Evolutionary conservation across 2,797 vertebrate genomes (phyloP), one percentile per base, ranked within the genome.

Genomic region (Ambastaia sidthimunki): DNA sequence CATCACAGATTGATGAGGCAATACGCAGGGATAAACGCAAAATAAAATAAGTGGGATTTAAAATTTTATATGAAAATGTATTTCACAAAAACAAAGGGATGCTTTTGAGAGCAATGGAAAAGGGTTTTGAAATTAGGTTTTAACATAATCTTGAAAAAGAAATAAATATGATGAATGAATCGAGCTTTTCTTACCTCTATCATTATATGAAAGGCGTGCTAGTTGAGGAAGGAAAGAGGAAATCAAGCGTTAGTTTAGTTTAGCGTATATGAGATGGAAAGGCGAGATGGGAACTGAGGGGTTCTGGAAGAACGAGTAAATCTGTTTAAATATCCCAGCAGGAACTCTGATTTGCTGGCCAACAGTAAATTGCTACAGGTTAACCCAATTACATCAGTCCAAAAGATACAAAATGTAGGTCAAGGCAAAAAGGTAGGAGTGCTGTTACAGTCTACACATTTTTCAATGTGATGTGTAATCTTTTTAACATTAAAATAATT

Each of bases 131-230:
- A 80, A 67, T 68, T 31, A 68, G 63, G 59, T 60, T 63, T 50
- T 50, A 79, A 79, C 28, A 74, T 52, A 74, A 76, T 63, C n/a
- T 47, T 50, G 28, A 54, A 55, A 71, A n/a, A 50, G 15, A 50
- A 47, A 28, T 63, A 19, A 70, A 70, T 81, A 74, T 71, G 71
- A 86, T 86, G 87, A 85, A 83, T 87, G 80, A 87, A 86, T 85
- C 74, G 90, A 92, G 88, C 85, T 89, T 88, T 86, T 94, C 96
- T 97, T 97, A 98, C 96, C 97, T 98, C 96, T 88, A 98, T 95
- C 96, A 97, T 97, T 92, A 98, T 97, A 93, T 98, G 97, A 96
- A 98, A 98, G 94, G 96, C 95, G 84, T 98, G 96, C 96, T 98
- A 95, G 94, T 89, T 91, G 93, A 95, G 93, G 92, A 92, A 92